phyloP scores from a whole-genome alignment of 2,888 invertebrate species.

The Junonia oenone region DNA sequence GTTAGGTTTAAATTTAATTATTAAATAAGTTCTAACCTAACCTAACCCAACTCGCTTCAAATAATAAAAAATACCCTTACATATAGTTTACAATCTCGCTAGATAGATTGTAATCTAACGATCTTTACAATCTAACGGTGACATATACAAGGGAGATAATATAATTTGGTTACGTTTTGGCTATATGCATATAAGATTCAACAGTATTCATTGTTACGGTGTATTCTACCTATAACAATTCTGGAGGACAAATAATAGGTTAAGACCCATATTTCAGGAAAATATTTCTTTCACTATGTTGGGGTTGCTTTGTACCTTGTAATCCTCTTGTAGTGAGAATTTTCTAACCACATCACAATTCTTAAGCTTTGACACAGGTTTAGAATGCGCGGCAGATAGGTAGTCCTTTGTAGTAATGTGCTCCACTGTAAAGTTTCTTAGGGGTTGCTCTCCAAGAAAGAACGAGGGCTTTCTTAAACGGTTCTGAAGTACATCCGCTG shows the following conservation, averaged over 20 bases:
- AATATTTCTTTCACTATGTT: not conserved
- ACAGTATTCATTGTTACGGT: not conserved
- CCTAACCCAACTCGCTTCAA: too few relatives aligned
- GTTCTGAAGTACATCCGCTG: slow-evolving; percentile 86
- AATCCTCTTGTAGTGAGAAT: not conserved
- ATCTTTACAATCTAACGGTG: too few relatives aligned
- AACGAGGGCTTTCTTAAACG: slow-evolving; percentile 88
- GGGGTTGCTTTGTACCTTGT: not conserved
- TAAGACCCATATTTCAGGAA: not conserved
- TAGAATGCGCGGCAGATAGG: slow-evolving; percentile 83
- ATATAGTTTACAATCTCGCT: too few relatives aligned
- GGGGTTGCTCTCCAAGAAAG: slow-evolving; percentile 87
- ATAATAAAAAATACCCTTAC: too few relatives aligned
- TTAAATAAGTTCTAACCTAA: too few relatives aligned
- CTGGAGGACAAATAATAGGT: not conserved
- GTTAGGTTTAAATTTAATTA: too few relatives aligned
- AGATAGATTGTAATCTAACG: too few relatives aligned
- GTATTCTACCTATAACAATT: not conserved
- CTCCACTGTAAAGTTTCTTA: slow-evolving; percentile 86
- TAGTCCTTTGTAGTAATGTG: slow-evolving; percentile 83
- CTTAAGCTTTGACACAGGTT: not conserved
- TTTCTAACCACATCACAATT: not conserved
- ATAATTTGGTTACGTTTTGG: not conserved
- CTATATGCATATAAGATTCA: not conserved
- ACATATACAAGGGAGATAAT: too few relatives aligned